Evolutionary conservation across 2,888 invertebrate species (phyloP), one percentile per base, ranked within the genome.

Genomic region (Cataglyphis livida): DNA sequence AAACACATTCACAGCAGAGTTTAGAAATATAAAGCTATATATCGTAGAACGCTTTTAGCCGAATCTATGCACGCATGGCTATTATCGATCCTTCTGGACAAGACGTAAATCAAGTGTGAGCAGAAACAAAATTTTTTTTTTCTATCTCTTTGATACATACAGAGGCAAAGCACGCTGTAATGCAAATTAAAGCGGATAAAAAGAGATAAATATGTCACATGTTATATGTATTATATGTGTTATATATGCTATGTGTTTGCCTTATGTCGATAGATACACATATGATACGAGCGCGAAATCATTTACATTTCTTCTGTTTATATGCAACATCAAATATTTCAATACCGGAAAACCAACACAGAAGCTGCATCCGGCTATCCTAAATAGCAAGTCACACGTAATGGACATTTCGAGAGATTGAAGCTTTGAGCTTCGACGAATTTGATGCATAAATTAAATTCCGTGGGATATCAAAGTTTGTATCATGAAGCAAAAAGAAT

Each of bases 261-360:
- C 3, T 10, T 18, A 41, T 38, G 38, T 0, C 48, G 18, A 44
- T 41, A n/a, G 18, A 32, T n/a, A 7, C 3, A 6, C 25, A 18
- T 9, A n/a, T 28, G n/a, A 9, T n/a, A 51, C 15, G 10, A 64
- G 38, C 18, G 3, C 18, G 1, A 35, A 35, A 75, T 75, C 18
- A 64, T 64, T 61, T 9, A 7, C n/a, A 35, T 75, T 51, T 18
- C 6, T 48, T 65, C 7, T 75, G 4, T 15, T 15, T 51, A 21
- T 38, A 0, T 3, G 32, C 48, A 7, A 7, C 48, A 51, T 35
- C 1, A 21, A 65, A 51, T 51, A 65, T 75, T 75, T 51, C 4
- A 25, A 25, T 65, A 65, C 25, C 18, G 35, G 6, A 64, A 75
- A 75, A 74, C 10, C 41, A 65, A 64, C 18, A 48, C 4, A 35